Evolutionary conservation across 2,888 invertebrate species (phyloP).

Genomic region (Mesorhabditis belari): DNA sequence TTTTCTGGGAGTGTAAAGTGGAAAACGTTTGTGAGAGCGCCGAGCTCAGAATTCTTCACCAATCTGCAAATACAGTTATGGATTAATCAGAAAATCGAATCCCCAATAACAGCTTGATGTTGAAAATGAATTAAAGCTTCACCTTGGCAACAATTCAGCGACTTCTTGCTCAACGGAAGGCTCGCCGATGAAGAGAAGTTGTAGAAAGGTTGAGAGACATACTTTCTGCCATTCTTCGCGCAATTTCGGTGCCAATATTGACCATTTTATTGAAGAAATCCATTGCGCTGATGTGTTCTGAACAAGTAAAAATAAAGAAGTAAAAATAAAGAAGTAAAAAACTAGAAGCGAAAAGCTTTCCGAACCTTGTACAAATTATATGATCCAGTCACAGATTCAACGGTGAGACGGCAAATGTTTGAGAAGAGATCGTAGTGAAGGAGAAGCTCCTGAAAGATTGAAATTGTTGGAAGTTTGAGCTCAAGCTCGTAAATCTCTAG

Average conservation of each 20-base stretch:
- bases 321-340: background rate
- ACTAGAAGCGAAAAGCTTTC: background rate
- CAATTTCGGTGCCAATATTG: background rate
- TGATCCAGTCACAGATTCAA: background rate
- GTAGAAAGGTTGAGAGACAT: slow-evolving; percentile 2
- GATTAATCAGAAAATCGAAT: background rate
- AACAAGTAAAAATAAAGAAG: background rate
- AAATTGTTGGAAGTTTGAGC: background rate
- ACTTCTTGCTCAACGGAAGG: slow-evolving; percentile 5
- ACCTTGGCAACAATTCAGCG: slow-evolving; percentile 1
- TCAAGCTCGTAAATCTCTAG: too few species aligned
- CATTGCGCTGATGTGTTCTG: slow-evolving; percentile 23
- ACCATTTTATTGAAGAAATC: slow-evolving; percentile 20
- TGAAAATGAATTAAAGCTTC: background rate
- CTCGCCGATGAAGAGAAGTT: slow-evolving; percentile 3
- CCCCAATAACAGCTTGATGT: too few species aligned
- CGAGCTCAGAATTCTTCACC: slow-evolving; percentile 4
- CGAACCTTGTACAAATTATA: background rate
- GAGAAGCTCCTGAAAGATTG: background rate
- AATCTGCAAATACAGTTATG: slow-evolving; percentile 1
- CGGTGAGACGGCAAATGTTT: background rate
- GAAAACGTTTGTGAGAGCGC: slow-evolving; percentile 1
- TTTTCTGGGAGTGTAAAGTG: slow-evolving; percentile 2
- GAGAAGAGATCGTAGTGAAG: background rate
- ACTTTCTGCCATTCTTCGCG: slow-evolving; percentile 1